Conservation (phyloP, 2,797 vertebrate genomes). For the Pantherophis vulpinus region DNA sequence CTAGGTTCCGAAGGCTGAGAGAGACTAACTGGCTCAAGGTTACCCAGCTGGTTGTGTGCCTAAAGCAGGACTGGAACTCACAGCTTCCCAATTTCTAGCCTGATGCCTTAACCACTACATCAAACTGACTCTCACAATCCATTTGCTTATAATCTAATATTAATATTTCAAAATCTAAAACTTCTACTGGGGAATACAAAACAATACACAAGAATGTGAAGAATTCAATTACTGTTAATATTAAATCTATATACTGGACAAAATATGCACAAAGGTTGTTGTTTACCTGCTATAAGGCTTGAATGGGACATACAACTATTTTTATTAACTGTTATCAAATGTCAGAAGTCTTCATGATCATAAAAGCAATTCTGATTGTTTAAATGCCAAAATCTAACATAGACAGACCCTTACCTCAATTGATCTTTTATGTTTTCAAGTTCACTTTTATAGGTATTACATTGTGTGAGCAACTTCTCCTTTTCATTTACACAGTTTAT, state of each 20-base stretch:
- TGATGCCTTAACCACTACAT: background rate
- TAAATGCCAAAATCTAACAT: background rate
- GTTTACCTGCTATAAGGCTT: background rate
- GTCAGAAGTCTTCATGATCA: background rate
- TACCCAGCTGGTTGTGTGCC: background rate
- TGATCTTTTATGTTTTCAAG: slow-evolving; percentile 67
- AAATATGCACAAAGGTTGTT: background rate
- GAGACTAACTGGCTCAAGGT: background rate
- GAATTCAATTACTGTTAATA: background rate
- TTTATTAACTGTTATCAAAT: background rate
- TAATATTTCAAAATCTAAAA: background rate
- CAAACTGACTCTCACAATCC: background rate
- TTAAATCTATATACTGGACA: background rate
- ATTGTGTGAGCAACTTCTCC: slow-evolving; percentile 68
- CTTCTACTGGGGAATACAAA: background rate
- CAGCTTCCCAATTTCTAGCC: background rate
- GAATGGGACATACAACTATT: background rate
- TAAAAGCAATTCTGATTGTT: background rate
- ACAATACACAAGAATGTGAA: background rate
- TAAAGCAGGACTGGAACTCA: background rate
- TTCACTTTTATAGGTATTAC: slow-evolving; percentile 68
- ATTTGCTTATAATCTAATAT: background rate
- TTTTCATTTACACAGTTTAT: slow-evolving; percentile 71
- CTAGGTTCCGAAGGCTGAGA: background rate
- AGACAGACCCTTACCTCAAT: slow-evolving; percentile 67